Conservation (phyloP, 2,797 vertebrate species). For the Rhinichthys osculus region DNA sequence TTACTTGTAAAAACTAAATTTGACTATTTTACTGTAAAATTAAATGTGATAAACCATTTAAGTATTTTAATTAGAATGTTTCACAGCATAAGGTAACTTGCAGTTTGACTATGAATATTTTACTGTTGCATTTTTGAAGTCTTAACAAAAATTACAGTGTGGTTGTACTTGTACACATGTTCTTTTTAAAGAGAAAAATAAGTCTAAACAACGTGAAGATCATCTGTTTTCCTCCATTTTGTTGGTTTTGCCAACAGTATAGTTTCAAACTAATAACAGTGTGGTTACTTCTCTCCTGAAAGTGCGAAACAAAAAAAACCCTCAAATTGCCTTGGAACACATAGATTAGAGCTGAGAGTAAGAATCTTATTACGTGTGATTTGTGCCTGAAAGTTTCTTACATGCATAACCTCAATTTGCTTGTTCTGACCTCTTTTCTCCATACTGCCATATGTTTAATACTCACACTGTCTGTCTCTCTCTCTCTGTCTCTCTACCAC, state of each 20-base stretch:
- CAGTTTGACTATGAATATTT: background rate
- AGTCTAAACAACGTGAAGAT: background rate
- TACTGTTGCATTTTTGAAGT: background rate
- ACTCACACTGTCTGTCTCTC: constrained; percentile 38
- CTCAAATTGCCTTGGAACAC: constrained; percentile 65
- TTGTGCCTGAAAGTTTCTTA: constrained; percentile 69
- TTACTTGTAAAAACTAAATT: background rate
- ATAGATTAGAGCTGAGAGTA: constrained; percentile 58
- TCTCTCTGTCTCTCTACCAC: constrained; percentile 35
- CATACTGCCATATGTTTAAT: constrained; percentile 64
- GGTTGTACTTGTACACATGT: background rate
- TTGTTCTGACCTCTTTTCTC: constrained; percentile 63
- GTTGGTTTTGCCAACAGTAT: constrained; percentile 65
- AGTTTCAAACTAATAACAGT: constrained; percentile 67
- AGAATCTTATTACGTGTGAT: constrained; percentile 67
- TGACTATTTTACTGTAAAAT: background rate
- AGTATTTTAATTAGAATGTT: background rate
- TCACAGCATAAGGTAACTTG: background rate
- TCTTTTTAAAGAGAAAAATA: background rate
- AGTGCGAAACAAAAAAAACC: background rate
- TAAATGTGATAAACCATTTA: background rate
- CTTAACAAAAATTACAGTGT: background rate
- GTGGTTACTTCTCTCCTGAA: constrained; percentile 48
- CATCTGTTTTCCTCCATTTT: constrained; percentile 47
- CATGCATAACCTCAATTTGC: constrained; percentile 70